phyloP scores from a whole-genome alignment of 2,797 vertebrate genomes.

The Acanthiza pusilla region DNA sequence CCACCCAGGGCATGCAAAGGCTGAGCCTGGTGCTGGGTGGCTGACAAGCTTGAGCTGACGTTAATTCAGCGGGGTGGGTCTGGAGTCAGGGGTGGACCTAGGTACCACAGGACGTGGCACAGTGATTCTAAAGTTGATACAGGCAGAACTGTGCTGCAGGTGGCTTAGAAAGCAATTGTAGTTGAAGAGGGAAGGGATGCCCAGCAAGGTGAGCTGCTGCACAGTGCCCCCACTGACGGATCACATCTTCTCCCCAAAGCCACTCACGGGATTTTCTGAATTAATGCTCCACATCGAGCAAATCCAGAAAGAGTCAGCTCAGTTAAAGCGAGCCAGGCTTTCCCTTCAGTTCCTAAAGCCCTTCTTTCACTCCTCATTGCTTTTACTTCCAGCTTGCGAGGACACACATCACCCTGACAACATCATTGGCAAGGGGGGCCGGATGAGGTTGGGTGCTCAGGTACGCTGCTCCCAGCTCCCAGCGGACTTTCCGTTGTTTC shows the following conservation, averaged over 20 bases:
- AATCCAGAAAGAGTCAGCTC: not conserved
- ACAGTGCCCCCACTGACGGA: not conserved
- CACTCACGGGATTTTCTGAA: not conserved
- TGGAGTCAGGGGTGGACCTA: not conserved
- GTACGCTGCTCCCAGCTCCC: not conserved
- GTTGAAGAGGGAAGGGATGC: not conserved
- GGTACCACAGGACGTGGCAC: not conserved
- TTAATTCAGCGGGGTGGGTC: not conserved
- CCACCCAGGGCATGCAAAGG: not conserved
- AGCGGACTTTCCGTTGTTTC: not conserved
- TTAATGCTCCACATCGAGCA: not conserved
- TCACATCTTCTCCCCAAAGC: not conserved
- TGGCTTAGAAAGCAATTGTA: not conserved
- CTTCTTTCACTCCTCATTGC: not conserved
- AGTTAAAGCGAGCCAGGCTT: not conserved
- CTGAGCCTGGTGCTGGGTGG: accelerated
- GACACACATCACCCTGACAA: not conserved
- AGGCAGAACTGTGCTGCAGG: not conserved
- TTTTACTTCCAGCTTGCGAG: not conserved
- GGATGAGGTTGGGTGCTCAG: not conserved
- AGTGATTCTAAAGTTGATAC: accelerated
- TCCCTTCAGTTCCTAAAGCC: not conserved
- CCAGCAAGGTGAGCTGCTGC: not conserved
- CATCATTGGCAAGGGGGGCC: not conserved
- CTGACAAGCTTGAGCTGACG: accelerated